Conservation (phyloP, 92 coral and sea anemone species). For the Meandrina meandrites region DNA sequence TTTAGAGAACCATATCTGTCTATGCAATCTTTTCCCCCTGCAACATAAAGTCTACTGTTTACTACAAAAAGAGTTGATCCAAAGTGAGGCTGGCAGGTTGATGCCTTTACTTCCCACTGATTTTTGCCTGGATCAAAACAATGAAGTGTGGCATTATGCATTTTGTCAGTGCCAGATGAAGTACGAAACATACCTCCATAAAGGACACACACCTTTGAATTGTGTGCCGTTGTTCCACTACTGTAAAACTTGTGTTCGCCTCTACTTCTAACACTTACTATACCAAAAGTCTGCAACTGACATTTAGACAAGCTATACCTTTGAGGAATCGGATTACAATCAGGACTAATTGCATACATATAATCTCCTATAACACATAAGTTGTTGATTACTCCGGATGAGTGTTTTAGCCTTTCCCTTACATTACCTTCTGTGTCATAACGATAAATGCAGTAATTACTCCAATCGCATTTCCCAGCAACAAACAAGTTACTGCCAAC, state of each 20-base stretch:
- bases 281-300: not conserved
- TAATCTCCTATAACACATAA: slow-evolving; percentile 3
- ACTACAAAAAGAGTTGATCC: slow-evolving; percentile 19
- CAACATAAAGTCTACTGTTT: not conserved
- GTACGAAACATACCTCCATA: no score
- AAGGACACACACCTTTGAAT: slow-evolving; percentile 1
- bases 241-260: no score
- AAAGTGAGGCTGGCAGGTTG: slow-evolving; percentile 2
- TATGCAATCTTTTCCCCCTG: no score
- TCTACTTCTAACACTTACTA: no score
- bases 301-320: not conserved
- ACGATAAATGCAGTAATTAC: not conserved
- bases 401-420: not conserved
- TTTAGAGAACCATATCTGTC: no score
- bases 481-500: not conserved
- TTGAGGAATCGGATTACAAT: not conserved
- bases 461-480: not conserved
- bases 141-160: not conserved
- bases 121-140: slow-evolving; percentile 1
- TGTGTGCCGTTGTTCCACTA: not conserved
- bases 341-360: not conserved
- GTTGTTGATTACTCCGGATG: not conserved
- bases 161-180: not conserved
- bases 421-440: slow-evolving; percentile 5
- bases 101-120: not conserved